phyloP scores from a whole-genome alignment of 2,888 invertebrate species.

The Melikaiella ostensackeni region DNA sequence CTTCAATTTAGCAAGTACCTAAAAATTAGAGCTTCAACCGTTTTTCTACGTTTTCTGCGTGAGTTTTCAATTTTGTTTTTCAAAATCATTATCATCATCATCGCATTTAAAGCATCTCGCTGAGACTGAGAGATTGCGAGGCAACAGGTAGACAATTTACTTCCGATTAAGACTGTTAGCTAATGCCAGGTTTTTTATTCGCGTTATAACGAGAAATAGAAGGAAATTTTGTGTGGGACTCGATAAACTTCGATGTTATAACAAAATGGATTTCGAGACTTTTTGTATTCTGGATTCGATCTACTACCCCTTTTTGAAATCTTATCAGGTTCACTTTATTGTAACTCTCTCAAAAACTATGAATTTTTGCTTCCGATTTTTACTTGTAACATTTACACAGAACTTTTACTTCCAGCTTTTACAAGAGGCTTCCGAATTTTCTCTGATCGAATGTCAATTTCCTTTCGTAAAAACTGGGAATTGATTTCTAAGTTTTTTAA shows the following conservation, averaged over 20 bases:
- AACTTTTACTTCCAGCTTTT: background rate
- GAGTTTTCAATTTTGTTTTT: slow-evolving; percentile 4
- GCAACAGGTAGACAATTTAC: slow-evolving; percentile 45
- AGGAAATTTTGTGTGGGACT: background rate
- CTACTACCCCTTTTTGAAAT: background rate
- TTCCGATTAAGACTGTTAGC: slow-evolving; percentile 63
- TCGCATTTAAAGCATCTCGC: background rate
- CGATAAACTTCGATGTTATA: slow-evolving; percentile 28
- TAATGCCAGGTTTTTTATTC: slow-evolving; percentile 45
- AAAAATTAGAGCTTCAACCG: background rate
- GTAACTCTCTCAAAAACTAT: background rate
- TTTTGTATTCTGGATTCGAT: background rate
- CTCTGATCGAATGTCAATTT: background rate
- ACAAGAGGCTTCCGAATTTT: background rate
- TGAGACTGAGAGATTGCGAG: slow-evolving; percentile 50
- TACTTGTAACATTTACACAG: background rate
- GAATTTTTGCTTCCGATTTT: background rate
- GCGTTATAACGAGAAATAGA: slow-evolving; percentile 39
- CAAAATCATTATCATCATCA: background rate
- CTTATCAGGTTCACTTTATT: background rate
- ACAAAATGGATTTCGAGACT: background rate
- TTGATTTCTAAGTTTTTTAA: background rate
- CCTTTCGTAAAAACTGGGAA: background rate
- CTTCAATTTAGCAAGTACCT: slow-evolving; percentile 7
- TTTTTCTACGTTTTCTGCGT: background rate